These are phyloP conservation scores for Cacoxenus indagator DNA, from an alignment of 2,888 invertebrate species.

Conservation along the genomic window DNA sequence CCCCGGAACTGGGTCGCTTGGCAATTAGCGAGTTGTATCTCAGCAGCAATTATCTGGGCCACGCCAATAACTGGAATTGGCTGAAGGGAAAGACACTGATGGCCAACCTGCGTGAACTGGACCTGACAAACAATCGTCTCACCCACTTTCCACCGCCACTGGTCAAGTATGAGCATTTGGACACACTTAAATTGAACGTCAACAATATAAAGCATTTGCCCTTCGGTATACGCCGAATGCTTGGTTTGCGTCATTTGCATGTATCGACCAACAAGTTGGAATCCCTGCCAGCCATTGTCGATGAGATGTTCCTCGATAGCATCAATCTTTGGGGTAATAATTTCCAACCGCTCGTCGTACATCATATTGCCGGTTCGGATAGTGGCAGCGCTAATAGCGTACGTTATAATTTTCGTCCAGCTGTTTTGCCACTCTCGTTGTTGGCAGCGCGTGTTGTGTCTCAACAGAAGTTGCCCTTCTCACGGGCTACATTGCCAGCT, in stretches of 20 bases:
- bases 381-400: too few species aligned
- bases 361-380: slow-evolving; percentile 8
- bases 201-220: slow-evolving; percentile 77
- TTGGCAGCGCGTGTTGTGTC: slow-evolving; percentile 57
- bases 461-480: slow-evolving; percentile 52
- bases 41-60: slow-evolving; percentile 77
- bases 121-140: slow-evolving; percentile 77
- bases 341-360: slow-evolving; percentile 47
- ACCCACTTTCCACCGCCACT: slow-evolving; percentile 75
- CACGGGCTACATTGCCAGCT: slow-evolving; percentile 55
- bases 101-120: slow-evolving; percentile 74
- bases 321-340: slow-evolving; percentile 68
- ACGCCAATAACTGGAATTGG: slow-evolving; percentile 74
- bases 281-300: slow-evolving; percentile 66
- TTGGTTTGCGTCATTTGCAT: slow-evolving; percentile 60
- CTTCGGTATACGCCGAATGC: slow-evolving; percentile 75
- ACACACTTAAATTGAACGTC: slow-evolving; percentile 76
- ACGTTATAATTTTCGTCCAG: not conserved
- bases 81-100: slow-evolving; percentile 73
- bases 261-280: slow-evolving; percentile 64
- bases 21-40: slow-evolving; percentile 77
- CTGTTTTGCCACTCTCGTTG: slow-evolving; percentile 60
- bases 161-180: slow-evolving; percentile 75
- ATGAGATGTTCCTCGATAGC: slow-evolving; percentile 58
- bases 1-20: slow-evolving; percentile 78